Base-by-base conservation (phyloP, 2,888 invertebrate species). In the Idaea straminata region DNA sequence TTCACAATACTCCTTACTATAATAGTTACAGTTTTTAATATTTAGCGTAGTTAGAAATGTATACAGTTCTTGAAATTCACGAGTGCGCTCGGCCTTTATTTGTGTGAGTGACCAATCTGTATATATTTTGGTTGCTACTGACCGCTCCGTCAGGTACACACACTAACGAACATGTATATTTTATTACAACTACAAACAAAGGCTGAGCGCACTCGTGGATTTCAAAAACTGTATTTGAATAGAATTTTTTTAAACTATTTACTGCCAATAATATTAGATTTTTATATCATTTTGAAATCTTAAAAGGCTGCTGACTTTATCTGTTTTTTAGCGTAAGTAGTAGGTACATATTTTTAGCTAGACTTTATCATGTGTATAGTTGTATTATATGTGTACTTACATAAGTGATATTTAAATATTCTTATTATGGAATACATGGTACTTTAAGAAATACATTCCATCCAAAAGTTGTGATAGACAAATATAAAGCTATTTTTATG, bases 1-100 rank as follows among this genome's bases (percentile, higher is more conserved):
- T 65, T 79, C 34, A 64, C 77, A 67, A 71, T 85, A 62, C 61
- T 85, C 65, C 60, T 77, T 62, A 69, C 81, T 38, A 16, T 83
- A 64, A 57, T 88, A 63, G 63, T 83, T 63, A 66, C 69, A 57
- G 10, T 72, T 35, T 69, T 69, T 15, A 70, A 69, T 65, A 57
- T 73, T 7, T 47, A 47, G 47, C 47, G 25, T 47, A 36, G 36
- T 36, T 47, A 10, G 47, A 10, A 47, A 47, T 7, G 10, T 7
- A 47, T 6, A 47, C 3, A 47, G 6, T 38, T 38, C 6, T 5
- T 36, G 36, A n/a, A n/a, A n/a, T n/a, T n/a, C n/a, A n/a, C n/a
- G n/a, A n/a, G n/a, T n/a, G n/a, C n/a, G n/a, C n/a, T n/a, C n/a
- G n/a, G n/a, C n/a, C n/a, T n/a, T n/a, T n/a, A n/a, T n/a, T n/a